Percentiles rank a stretch among this genome's conserved stretches.
Conservation (phyloP, 2,797 vertebrate species). For the Lindbergichthys nudifrons region DNA sequence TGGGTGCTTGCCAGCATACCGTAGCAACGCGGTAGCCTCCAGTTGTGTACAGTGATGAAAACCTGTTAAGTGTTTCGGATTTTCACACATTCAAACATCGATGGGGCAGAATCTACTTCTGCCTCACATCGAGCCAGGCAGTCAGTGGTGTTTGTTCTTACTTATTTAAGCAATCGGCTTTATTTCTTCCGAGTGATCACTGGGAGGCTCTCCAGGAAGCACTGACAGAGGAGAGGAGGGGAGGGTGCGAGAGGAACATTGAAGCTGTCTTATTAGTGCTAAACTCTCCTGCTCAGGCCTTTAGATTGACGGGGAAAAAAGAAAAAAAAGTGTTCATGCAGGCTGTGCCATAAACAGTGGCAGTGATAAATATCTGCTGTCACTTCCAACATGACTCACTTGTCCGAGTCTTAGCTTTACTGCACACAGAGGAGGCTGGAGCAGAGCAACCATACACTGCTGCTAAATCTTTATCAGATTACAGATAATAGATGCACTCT, state of each 20-base stretch:
- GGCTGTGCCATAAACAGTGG: constrained; percentile 77
- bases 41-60: constrained; percentile 55
- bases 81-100: constrained; percentile 57
- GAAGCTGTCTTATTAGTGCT: constrained; percentile 77
- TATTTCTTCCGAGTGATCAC: constrained; percentile 59
- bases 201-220: constrained; percentile 55
- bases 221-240: constrained; percentile 51
- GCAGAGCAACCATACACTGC: constrained; percentile 59
- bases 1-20: constrained; percentile 31
- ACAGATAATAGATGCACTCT: constrained; percentile 79
- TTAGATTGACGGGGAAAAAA: constrained; percentile 69
- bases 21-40: constrained; percentile 46
- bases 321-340: constrained; percentile 60
- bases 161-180: constrained; percentile 68
- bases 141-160: constrained; percentile 45
- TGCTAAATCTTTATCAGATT: constrained; percentile 78
- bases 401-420: constrained; percentile 73
- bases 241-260: constrained; percentile 56
- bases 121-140: constrained; percentile 34
- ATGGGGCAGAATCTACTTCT: constrained; percentile 45
- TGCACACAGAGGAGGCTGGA: constrained; percentile 65
- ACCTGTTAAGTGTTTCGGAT: constrained; percentile 55
- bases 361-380: constrained; percentile 85
- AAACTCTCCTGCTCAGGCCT: constrained; percentile 63
- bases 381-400: constrained; percentile 82